These are phyloP conservation scores for Zaprionus vittiger DNA, from an alignment of 1,140 invertebrate genomes.

Conservation along the genomic window DNA sequence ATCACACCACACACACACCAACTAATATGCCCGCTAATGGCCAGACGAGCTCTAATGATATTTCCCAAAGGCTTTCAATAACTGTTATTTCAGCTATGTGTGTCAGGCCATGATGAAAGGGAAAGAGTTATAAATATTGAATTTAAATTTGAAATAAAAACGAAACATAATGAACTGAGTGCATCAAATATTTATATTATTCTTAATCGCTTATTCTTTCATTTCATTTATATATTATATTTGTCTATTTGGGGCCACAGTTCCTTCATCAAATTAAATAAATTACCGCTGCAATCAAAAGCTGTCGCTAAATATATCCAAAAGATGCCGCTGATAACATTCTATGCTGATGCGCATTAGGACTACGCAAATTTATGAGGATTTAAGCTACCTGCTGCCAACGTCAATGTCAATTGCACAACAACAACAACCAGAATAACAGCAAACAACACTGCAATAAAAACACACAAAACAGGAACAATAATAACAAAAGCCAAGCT, in stretches of 20 bases:
- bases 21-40: background rate
- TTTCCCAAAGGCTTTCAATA: constrained; percentile 1
- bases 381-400: constrained; percentile 65
- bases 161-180: fast-evolving
- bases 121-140: background rate
- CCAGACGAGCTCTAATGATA: constrained; percentile 15
- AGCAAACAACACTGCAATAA: constrained; percentile 32
- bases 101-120: background rate
- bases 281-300: constrained; percentile 8
- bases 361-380: constrained; percentile 61
- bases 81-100: background rate
- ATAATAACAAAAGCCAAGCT: constrained; percentile 51
- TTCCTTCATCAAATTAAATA: background rate
- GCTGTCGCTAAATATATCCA: constrained; percentile 32
- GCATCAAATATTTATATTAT: too few species aligned
- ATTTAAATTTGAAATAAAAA: too few species aligned
- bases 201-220: too few species aligned
- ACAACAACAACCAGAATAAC: constrained; percentile 18
- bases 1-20: constrained; percentile 1
- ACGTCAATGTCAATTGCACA: constrained; percentile 58
- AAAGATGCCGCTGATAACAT: constrained; percentile 55
- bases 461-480: constrained; percentile 29
- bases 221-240: too few species aligned
- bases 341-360: constrained; percentile 34
- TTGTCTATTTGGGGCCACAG: too few species aligned